Evolutionary conservation across 2,797 vertebrate species (phyloP), one percentile per base, ranked within the genome.

Genomic region (Syngnathus acus): DNA sequence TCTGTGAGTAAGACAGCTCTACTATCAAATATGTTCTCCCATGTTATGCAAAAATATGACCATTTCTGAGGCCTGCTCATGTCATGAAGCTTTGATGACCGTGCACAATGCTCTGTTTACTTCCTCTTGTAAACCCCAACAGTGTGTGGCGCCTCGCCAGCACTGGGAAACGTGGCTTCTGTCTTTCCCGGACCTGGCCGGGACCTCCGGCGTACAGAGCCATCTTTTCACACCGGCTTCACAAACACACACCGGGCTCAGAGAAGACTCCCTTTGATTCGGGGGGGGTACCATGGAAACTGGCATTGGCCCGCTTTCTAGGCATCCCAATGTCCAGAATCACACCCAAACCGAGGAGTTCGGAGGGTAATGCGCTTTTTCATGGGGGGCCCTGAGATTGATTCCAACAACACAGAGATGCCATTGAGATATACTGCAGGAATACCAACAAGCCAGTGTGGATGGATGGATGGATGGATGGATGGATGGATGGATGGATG

Each of bases 351-450:
- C 72, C 73, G 83, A 80, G 80, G 78, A 78, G 79, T 11, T 76
- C 40, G 47, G 69, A 74, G 67, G 55, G 68, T 4, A 21, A 66
- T 71, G 69, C 6, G 21, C 17, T 73, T 82, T 80, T 81, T 79
- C 65, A 69, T 65, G 72, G 69, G 26, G 55, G 83, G 76, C 65
- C 73, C 73, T 78, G 60, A 81, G 84, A 87, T 82, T 83, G 82
- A 88, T 81, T 62, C 66, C 67, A 74, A 61, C 65, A 76, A 78
- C 84, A 88, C 83, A 88, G 78, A 80, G 80, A 79, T 89, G 88
- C 51, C 50, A 39, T 50, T 65, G 47, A 68, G 72, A 73, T 47
- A 62, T 74, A 67, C 57, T 3, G 4, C 62, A 42, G 80, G 86
- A 87, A 88, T 87, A 78, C 68, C 78, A 86, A 88, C 73, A 72